phyloP scores from a whole-genome alignment of 2,797 vertebrate genomes.

The Alexandromys oeconomus region DNA sequence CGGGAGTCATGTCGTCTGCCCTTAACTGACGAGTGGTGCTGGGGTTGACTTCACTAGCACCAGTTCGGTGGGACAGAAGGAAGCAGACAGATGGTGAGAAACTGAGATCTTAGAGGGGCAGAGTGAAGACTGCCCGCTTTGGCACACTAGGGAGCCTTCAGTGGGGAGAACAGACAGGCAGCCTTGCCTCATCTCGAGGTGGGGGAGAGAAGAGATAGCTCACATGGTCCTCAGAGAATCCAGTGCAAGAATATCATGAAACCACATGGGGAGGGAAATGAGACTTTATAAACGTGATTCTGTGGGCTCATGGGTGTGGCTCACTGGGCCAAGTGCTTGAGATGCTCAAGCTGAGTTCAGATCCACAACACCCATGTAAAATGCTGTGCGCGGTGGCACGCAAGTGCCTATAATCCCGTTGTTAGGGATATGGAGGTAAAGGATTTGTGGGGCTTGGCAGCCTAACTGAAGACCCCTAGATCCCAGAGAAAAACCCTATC shows the following conservation, averaged over 20 bases:
- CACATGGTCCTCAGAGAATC: not conserved
- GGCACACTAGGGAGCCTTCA: not conserved
- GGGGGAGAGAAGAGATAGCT: not conserved
- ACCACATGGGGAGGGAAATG: not conserved
- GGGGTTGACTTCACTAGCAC: not conserved
- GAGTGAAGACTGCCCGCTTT: accelerated
- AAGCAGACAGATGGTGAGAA: not conserved
- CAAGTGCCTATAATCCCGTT: not conserved
- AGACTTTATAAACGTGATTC: not conserved
- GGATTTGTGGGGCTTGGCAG: not conserved
- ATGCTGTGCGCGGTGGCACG: not conserved
- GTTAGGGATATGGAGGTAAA: not conserved
- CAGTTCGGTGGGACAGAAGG: not conserved
- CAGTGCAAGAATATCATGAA: not conserved
- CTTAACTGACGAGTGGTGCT: not conserved
- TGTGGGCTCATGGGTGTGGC: too few species aligned
- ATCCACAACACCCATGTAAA: not conserved
- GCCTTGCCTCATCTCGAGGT: not conserved
- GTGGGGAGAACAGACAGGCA: not conserved
- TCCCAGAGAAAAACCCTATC: not conserved
- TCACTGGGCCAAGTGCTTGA: not conserved
- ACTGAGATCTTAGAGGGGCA: not conserved
- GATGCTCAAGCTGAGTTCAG: not conserved
- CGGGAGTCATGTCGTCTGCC: accelerated
- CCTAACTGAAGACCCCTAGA: not conserved